Evolutionary conservation across 2,113 vertebrate genomes (phyloP).

Genomic region (Cettia cetti): DNA sequence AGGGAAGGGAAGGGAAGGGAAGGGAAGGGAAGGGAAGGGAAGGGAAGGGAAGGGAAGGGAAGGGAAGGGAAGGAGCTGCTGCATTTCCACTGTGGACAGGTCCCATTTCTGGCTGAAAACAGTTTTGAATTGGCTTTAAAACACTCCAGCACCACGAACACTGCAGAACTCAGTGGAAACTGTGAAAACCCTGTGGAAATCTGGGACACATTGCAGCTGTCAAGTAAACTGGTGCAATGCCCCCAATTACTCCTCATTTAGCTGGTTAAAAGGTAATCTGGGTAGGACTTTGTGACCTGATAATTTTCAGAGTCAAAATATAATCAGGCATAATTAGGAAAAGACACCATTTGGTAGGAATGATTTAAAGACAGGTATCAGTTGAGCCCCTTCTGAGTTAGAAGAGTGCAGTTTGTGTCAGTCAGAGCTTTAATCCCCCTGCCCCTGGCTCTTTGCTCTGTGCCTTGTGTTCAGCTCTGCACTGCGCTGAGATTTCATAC

Average conservation of each 20-base stretch:
- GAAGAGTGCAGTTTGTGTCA: not conserved
- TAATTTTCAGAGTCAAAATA: not conserved
- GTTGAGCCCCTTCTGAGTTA: not conserved
- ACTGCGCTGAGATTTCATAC: not conserved
- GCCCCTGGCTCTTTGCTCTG: not conserved
- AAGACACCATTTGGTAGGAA: not conserved
- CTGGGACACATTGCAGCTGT: not conserved
- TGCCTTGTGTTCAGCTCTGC: not conserved
- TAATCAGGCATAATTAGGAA: conserved; percentile 1
- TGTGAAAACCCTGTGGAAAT: not conserved
- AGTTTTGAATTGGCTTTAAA: not conserved
- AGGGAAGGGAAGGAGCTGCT: not conserved
- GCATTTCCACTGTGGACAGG: not conserved
- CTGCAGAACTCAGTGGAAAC: not conserved
- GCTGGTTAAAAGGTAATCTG: not conserved
- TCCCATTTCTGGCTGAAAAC: not conserved
- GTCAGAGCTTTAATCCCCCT: not conserved
- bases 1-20: no score
- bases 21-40: not conserved
- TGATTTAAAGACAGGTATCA: not conserved
- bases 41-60: not conserved
- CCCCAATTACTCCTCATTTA: not conserved
- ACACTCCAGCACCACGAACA: not conserved
- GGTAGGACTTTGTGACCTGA: not conserved
- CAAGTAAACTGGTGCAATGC: not conserved